Evolutionary conservation across 1,140 invertebrate species (phyloP), one percentile per base, ranked within the genome.

Genomic region (Drosophila tropicalis): DNA sequence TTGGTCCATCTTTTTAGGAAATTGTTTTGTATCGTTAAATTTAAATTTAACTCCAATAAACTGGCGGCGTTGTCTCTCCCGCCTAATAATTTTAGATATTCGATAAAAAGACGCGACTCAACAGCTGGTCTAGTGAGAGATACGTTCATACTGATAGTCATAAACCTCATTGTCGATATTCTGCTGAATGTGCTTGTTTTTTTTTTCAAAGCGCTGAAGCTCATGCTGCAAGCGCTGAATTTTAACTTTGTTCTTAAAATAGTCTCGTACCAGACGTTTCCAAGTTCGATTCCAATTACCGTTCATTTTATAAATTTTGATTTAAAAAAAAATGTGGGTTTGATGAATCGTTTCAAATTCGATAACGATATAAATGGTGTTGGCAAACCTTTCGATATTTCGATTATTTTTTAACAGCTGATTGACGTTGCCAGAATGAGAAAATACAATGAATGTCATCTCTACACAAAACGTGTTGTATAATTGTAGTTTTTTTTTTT

Each of bases 401-500:
- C 17, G 44, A 51, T 22, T 22, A 51, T 1, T 19, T 10, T 1
- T 51, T 3, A 41, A 56, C 75, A 78, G 67, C 67, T 77, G 75
- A 13, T 36, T 0, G 58, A 51, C 9, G 15, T 47, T 47, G 44
- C 44, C 44, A 47, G 15, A 47, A 2, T 47, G 15, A 9, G 5
- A 29, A 29, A 29, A 29, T 29, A 29, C 6, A 29, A 29, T 29
- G 29, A 29, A 5, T 29, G 29, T 5, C 29, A 29, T 29, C 29
- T 29, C 29, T 29, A 7, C 0, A 2, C 44, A 10, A 47, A 19
- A 47, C 44, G 44, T 65, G 61, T 73, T 73, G 71, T 70, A 61
- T 73, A 73, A 73, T 73, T 73, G 44, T 51, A 51, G 0, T 19
- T 47, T 47, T 47, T 47, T 47, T 47, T 6, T 47, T 47, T 47